phyloP scores from a whole-genome alignment of 2,888 invertebrate genomes.

The Himalopsyche kuldschensis region DNA sequence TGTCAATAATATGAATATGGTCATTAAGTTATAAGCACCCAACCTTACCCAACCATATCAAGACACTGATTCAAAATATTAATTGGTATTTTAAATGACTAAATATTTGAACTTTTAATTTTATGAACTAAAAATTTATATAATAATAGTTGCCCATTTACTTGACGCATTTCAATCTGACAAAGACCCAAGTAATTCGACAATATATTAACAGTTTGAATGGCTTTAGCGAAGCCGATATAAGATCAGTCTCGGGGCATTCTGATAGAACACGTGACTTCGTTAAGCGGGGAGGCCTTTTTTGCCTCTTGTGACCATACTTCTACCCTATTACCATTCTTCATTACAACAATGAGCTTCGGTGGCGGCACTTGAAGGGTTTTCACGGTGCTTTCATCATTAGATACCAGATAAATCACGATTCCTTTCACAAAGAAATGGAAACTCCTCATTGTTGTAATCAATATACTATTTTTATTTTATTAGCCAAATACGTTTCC shows the following conservation, averaged over 20 bases:
- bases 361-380: constrained; percentile 3
- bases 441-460: background rate
- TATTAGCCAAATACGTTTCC: too few relatives aligned
- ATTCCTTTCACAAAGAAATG: background rate
- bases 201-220: background rate
- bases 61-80: too few relatives aligned
- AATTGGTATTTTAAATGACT: too few relatives aligned
- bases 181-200: background rate
- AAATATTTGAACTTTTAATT: too few relatives aligned
- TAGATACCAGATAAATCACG: constrained; percentile 37
- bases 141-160: background rate
- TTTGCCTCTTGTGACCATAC: background rate
- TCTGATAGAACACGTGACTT: constrained; percentile 19
- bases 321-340: constrained; percentile 34
- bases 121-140: too few relatives aligned
- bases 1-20: too few relatives aligned
- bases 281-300: background rate
- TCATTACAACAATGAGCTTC: constrained; percentile 36
- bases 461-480: background rate
- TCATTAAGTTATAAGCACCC: too few relatives aligned
- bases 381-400: constrained; percentile 16
- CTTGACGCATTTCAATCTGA: background rate
- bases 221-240: background rate
- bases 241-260: background rate
- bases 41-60: too few relatives aligned